phyloP scores from a whole-genome alignment of 2,113 vertebrate genomes.

The Barbus barbus region DNA sequence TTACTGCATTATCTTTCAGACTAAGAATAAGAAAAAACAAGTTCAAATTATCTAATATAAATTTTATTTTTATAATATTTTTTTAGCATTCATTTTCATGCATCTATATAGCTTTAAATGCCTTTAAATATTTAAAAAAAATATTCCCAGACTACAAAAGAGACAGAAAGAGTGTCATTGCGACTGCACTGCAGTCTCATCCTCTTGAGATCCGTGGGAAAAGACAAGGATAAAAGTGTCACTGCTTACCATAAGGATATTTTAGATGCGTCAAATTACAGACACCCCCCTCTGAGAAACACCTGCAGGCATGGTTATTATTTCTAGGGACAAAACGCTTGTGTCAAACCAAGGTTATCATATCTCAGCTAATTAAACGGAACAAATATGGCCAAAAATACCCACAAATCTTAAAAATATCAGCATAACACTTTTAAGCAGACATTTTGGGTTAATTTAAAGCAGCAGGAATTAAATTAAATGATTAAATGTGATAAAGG shows the following conservation, averaged over 20 bases:
- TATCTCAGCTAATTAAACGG: constrained; percentile 39
- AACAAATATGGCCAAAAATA: background rate
- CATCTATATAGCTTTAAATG: background rate
- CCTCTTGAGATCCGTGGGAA: constrained; percentile 25
- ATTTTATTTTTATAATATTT: too few relatives aligned
- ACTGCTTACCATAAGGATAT: constrained; percentile 16
- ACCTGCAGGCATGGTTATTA: constrained; percentile 48
- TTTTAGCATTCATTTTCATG: background rate
- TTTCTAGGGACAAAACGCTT: constrained; percentile 39
- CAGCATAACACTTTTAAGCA: background rate
- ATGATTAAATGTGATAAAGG: background rate
- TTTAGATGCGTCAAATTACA: constrained; percentile 29
- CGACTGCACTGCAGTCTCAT: constrained; percentile 2
- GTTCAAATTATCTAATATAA: background rate
- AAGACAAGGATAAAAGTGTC: constrained; percentile 1
- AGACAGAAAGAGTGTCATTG: background rate
- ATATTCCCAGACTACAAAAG: background rate
- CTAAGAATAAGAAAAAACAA: background rate
- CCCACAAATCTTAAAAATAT: background rate
- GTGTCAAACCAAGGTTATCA: constrained; percentile 30
- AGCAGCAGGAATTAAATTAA: constrained; percentile 30
- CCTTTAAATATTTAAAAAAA: background rate
- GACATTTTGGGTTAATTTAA: constrained; percentile 1
- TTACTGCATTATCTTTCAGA: background rate
- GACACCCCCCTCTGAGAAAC: constrained; percentile 41